Evolutionary conservation across 2,888 invertebrate genomes (phyloP), one percentile per base, ranked within the genome.

Genomic region (Lasioglossum oenotherae): DNA sequence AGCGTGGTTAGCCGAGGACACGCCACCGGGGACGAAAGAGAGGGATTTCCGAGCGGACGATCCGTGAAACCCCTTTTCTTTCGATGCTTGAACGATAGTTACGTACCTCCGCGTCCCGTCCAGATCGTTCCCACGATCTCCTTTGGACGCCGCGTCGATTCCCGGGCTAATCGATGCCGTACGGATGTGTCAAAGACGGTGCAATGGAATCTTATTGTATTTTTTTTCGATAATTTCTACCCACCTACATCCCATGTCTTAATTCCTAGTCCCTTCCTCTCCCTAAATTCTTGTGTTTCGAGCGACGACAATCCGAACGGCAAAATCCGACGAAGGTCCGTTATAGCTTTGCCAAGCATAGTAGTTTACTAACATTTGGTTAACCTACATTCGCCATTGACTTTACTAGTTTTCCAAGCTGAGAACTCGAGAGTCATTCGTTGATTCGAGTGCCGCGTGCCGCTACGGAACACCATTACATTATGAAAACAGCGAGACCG

Each of bases 1-100:
- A 81, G 75, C 85, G 77, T 60, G 79, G 87, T 89, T 89, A 86
- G 87, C 76, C 82, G 78, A 84, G 83, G 46, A 81, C 86, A 80
- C 78, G 74, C 75, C 81, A 64, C 14, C 72, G 69, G 69, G 67
- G 77, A 82, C 72, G 71, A 27, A 78, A 79, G 80, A 71, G 69
- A 77, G 57, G 57, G 81, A 81, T 81, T 64, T 35, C 44, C 23
- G 49, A 35, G 10, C 60, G 74, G 75, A 72, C 72, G 81, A 69
- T 77, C 38, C 67, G 57, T 73, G 78, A 78, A 84, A 78, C 46
- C 38, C 72, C 72, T 76, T 57, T 78, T 71, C 71, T 71, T 71
- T 71, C 41, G 41, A 23, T 71, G 41, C n/a, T 71, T 23, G n/a
- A 67, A 35, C 71, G 38, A n/a, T 14, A 41, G 71, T 71, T 71